Evolutionary conservation across 2,113 vertebrate species (phyloP), one percentile per base, ranked within the genome.

Genomic region (Siniperca knerii): DNA sequence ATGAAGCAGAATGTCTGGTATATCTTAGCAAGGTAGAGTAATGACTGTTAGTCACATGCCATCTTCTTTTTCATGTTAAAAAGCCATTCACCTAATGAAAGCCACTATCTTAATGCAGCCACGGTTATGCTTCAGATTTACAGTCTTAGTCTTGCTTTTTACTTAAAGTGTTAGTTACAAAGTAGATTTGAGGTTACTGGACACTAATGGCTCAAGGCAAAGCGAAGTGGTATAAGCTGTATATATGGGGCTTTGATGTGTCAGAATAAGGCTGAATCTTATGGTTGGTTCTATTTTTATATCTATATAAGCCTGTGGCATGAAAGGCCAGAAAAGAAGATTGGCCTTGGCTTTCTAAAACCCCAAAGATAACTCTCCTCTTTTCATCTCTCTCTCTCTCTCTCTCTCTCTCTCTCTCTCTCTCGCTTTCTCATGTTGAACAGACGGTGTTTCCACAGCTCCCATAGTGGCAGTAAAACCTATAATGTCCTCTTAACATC

Each of bases 221-320:
- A 79, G 64, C 15, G 10, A 77, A 75, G 12, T 68, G 60, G 75
- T 82, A 84, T 83, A 82, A 86, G 85, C 85, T 89, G 87, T 83
- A 85, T 66, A 90, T 92, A 87, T 84, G 48, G 20, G 10, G 57
- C 89, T 93, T 83, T 92, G 89, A 94, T 91, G 85, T 93, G 82
- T 85, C 76, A 70, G 81, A 90, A 82, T 74, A 67, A 84, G 64
- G 82, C 71, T 84, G 57, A 86, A 89, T 89, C 69, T 42, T 62
- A 82, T 87, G 58, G 82, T 85, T 85, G 55, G 33, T 75, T 88
- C 76, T 92, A 86, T 91, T 89, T 89, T 90, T 90, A 84, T 15
- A 81, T 86, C 68, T 79, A 42, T 84, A 86, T 85, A 82, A 92
- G 89, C 84, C 82, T 0, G 15, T 81, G 70, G 84, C 84, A 87